Base-by-base conservation (phyloP, 2,888 invertebrate species). In the Copidosoma aretas region DNA sequence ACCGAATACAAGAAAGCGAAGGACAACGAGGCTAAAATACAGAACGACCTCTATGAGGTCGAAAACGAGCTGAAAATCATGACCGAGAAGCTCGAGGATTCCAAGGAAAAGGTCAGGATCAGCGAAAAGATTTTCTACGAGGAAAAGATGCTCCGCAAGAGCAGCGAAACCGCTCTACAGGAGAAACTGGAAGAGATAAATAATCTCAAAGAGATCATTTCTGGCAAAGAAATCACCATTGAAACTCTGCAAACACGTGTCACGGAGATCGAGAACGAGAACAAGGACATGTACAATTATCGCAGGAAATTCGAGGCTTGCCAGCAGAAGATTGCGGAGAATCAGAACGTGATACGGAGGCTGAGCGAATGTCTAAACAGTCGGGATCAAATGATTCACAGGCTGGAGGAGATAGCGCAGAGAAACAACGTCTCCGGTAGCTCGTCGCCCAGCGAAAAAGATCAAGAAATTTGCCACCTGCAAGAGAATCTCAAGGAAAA, bases 401-500 rank as follows among this genome's bases (percentile, higher is more conserved):
- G 78, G 66, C 68, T 82, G 22, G 82, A 82, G 46, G 81, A 81
- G 64, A 80, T 81, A 76, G 80, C 79, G 1, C 77, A 77, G 25
- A 75, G 80, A 25, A 74, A 74, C 17, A 82, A 77, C 32, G 64
- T 75, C 2, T 79, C 81, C 0, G 78, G 75, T 1, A 70, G 76
- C 0, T 80, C 79, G 3, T 78, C 80, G 0, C 77, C 79, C 0
- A 74, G 70, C 43, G 76, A 77, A 25, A 82, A 82, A 43, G 85
- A 86, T 63, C 85, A 86, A 68, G 89, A 91, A 78, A 82, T 90
- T 1, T 83, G 85, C 22, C 85, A 85, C 68, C 80, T 90, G 49
- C 87, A 89, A 75, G 86, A 87, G 17, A 85, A 87, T 43, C 75
- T 91, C 0, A 86, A 84, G 86, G 88, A 89, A 58, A 89, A 88